These are phyloP conservation scores for Netelia inedita DNA, from an alignment of 2,888 invertebrate genomes.

Conservation along the genomic window DNA sequence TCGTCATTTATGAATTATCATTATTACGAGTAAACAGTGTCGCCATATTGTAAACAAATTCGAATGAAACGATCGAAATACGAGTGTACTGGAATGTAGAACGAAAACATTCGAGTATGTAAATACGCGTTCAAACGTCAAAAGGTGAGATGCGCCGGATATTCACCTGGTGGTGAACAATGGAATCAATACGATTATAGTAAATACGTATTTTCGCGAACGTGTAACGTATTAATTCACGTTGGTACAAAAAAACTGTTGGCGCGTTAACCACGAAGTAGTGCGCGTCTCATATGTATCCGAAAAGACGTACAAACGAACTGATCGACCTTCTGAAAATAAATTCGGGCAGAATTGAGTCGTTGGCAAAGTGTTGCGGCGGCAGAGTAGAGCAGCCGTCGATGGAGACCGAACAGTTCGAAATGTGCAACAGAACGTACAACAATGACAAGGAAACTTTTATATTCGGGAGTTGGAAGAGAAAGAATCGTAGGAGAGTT, in stretches of 20 bases:
- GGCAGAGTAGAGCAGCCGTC: constrained; percentile 48
- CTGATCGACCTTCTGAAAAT: constrained; percentile 65
- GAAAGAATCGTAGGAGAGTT: constrained; percentile 56
- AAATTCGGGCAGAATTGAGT: constrained; percentile 65
- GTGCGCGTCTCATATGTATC: constrained; percentile 44
- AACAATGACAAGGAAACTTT: constrained; percentile 54
- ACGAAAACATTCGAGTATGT: constrained; percentile 11
- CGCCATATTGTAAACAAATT: neutral
- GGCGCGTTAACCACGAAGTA: constrained; percentile 5
- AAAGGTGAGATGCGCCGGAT: neutral
- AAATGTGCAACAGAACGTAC: constrained; percentile 49
- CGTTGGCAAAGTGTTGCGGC: constrained; percentile 64
- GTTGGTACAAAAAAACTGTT: neutral
- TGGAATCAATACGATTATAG: neutral
- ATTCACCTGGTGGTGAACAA: neutral
- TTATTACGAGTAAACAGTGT: neutral
- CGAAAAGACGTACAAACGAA: constrained; percentile 52
- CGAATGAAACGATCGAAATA: neutral
- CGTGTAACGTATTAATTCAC: neutral
- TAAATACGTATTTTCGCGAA: neutral
- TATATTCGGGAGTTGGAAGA: constrained; percentile 67
- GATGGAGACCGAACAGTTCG: constrained; percentile 59
- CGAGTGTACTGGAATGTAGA: neutral
- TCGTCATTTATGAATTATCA: neutral
- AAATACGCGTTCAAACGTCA: constrained; percentile 7